These are phyloP conservation scores for Mactra quadrangularis DNA, from an alignment of 1,140 invertebrate species.

Conservation along the genomic window DNA sequence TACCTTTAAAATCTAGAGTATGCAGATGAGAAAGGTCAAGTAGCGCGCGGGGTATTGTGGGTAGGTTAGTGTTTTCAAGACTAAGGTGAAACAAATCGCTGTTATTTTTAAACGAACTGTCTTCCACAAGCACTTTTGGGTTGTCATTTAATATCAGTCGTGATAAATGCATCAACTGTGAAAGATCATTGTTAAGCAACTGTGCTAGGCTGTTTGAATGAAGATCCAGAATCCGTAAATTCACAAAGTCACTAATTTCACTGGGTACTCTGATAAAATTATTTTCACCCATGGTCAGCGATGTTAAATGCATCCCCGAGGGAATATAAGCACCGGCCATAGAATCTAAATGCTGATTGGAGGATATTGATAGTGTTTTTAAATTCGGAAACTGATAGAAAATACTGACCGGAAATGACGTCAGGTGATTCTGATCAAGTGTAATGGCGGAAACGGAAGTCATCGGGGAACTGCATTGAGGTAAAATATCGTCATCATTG, in stretches of 20 bases:
- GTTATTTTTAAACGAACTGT: background rate
- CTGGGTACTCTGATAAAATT: background rate
- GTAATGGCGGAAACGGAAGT: background rate
- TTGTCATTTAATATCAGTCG: constrained; percentile 14
- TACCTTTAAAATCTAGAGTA: constrained; percentile 10
- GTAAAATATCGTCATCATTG: constrained; percentile 12
- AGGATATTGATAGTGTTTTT: background rate
- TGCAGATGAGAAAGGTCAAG: constrained; percentile 10
- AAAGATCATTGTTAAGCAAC: constrained; percentile 7
- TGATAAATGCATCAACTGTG: background rate
- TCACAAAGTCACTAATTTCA: background rate
- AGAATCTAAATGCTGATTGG: constrained; percentile 5
- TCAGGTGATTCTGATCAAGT: background rate
- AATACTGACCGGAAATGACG: constrained; percentile 5
- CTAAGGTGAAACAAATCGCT: background rate
- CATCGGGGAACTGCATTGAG: background rate
- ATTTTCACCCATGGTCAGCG: background rate
- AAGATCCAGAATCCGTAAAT: background rate
- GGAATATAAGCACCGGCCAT: background rate
- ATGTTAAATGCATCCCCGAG: background rate
- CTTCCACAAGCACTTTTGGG: background rate
- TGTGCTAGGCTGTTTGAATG: constrained; percentile 8
- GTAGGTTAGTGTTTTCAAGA: background rate
- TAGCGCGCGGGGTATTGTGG: background rate
- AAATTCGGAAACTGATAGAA: constrained; percentile 3